Base-by-base conservation (phyloP, 2,888 invertebrate genomes). In the Philonicus albiceps region DNA sequence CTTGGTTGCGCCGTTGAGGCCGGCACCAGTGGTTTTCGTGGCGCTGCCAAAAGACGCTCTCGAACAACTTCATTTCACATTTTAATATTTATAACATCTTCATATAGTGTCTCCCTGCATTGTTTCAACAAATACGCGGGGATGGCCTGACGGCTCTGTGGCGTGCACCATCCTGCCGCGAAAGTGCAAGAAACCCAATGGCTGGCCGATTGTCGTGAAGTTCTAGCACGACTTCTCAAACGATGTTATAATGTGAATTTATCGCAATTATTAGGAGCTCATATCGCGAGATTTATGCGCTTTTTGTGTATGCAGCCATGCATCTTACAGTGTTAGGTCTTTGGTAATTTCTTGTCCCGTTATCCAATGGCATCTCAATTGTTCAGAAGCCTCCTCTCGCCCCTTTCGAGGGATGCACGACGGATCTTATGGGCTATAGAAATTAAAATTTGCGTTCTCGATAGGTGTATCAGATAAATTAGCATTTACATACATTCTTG, bases 211-310 rank as follows among this genome's bases (percentile, higher is more conserved):
- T 88, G 88, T 88, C 88, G 88, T 88, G 88, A 87, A 86, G 22
- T 74, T 49, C 30, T 78, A 72, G 87, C 88, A 88, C 88, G 88
- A 88, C 75, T 87, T 76, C 34, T 13, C 37, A 80, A 85, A 85
- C 85, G 55, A 88, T 86, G 85, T 86, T 85, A 87, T 86, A 86
- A 88, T 87, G 80, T 86, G 88, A 88, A 87, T 87, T 87, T 88
- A 87, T 87, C 85, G 85, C 87, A 88, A 87, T 87, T 88, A 88
- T 86, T 88, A 87, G 86, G 87, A 85, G 80, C 85, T 86, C 86
- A 84, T 84, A 86, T 75, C 49, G 86, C 53, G 83, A 86, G 83
- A 86, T 87, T 86, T 84, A 86, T 86, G 85, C 84, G 85, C 83
- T 86, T 87, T 86, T 78, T 87, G 86, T 73, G 78, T 78, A 80